Evolutionary conservation across 2,888 invertebrate genomes (phyloP).

Genomic region (Phyllotreta cruciferae): DNA sequence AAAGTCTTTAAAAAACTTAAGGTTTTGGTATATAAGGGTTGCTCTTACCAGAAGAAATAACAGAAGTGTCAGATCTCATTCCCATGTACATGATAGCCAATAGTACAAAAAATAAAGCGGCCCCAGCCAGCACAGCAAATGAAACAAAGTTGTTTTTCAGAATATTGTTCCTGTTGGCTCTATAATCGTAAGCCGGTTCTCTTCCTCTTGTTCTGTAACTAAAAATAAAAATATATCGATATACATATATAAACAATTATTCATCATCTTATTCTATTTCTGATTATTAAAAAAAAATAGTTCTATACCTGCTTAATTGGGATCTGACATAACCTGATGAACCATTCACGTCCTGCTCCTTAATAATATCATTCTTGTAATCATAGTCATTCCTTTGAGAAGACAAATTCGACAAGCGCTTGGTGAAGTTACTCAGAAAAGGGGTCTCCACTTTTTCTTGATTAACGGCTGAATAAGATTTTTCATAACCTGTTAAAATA

Average conservation of each 20-base stretch:
- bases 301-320: constrained; percentile 46
- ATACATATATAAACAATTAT: not conserved
- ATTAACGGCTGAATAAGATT: constrained; percentile 38
- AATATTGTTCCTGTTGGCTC: constrained; percentile 60
- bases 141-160: constrained; percentile 70
- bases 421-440: constrained; percentile 74
- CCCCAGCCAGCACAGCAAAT: constrained; percentile 67
- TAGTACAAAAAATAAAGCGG: constrained; percentile 71
- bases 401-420: constrained; percentile 63
- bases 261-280: not conserved
- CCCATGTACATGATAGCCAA: constrained; percentile 74
- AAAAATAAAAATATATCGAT: constrained; percentile 23
- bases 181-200: constrained; percentile 52
- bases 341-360: constrained; percentile 58
- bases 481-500: constrained; percentile 47
- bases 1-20: constrained; percentile 2
- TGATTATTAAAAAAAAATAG: constrained; percentile 9
- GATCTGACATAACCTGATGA: constrained; percentile 42
- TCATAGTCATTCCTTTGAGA: constrained; percentile 49
- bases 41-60: constrained; percentile 64
- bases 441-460: constrained; percentile 67
- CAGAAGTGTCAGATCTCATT: constrained; percentile 67
- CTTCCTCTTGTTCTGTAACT: constrained; percentile 48
- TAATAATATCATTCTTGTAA: constrained; percentile 55
- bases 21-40: constrained; percentile 34